Base-by-base conservation (phyloP, 2,888 invertebrate species). In the Lepetodrilus schrolli region DNA sequence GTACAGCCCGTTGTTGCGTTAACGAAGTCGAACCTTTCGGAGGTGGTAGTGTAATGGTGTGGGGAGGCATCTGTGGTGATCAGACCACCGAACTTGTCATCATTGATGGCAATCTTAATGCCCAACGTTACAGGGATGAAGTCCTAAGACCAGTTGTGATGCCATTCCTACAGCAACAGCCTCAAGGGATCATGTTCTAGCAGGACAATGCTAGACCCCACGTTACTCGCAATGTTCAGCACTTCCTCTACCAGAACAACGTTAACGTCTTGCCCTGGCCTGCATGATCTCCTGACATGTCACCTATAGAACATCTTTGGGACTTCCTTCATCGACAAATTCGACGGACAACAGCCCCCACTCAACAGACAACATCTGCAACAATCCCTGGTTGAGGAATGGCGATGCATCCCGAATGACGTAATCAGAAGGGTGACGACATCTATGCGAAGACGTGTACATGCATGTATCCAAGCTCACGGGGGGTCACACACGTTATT, bases 41-140 rank as follows among this genome's bases (percentile, higher is more conserved):
- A 1, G 65, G 65, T 34, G 65, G 65, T 1, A 51, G 51, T 51
- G 51, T 51, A 13, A 51, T 51, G n/a, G n/a, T n/a, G n/a, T n/a
- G n/a, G n/a, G n/a, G n/a, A n/a, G n/a, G n/a, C n/a, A n/a, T n/a
- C n/a, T 23, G 51, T 51, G 51, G 51, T 10, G 26, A 23, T 5
- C 17, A 48, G 21, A 48, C 17, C 20, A 48, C 48, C 4, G 48
- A 48, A 5, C 48, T 48, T 48, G 48, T 48, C 10, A 21, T 48
- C 21, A 17, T 47, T 2, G 10, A 48, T 5, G 48, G 48, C 10
- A 48, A 48, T 48, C 48, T 48, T 17, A 48, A 17, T 1, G 48
- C 48, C 4, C 48, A 48, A 48, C 17, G 48, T 48, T 48, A n/a
- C 10, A 48, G 17, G 20, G 48, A 48, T 21, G 20, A 48, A 21